Conservation (phyloP, 2,113 vertebrate species). For the Caracal caracal region DNA sequence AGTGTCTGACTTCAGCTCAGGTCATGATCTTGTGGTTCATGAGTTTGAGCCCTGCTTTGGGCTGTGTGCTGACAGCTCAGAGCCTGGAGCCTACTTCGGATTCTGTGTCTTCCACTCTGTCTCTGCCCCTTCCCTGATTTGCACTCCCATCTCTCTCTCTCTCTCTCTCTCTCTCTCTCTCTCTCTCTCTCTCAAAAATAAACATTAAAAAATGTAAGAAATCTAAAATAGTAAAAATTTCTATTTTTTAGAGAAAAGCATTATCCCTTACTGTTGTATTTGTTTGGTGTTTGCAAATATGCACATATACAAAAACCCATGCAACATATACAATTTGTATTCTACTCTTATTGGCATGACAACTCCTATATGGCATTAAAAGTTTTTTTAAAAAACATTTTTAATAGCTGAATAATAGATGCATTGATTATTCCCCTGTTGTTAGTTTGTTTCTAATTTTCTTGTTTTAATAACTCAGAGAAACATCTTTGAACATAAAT, state of each 20-base stretch:
- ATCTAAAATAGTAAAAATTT: neutral
- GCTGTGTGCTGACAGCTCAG: too few species aligned
- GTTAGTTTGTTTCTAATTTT: slow-evolving; percentile 15
- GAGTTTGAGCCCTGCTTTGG: too few species aligned
- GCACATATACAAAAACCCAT: neutral
- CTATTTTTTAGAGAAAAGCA: neutral
- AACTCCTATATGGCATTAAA: neutral
- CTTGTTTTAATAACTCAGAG: slow-evolving; percentile 6
- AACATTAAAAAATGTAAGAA: neutral
- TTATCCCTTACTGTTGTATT: neutral
- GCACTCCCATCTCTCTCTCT: too few species aligned
- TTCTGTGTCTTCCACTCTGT: too few species aligned
- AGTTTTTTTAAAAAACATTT: slow-evolving; percentile 1
- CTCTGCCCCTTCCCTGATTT: too few species aligned
- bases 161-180: too few species aligned
- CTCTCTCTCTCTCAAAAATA: too few species aligned
- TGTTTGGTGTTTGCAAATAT: neutral
- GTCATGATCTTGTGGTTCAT: too few species aligned
- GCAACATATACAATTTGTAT: neutral
- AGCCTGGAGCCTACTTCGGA: too few species aligned
- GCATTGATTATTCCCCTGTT: neutral
- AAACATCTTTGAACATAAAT: neutral
- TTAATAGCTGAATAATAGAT: neutral
- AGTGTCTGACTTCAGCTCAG: too few species aligned
- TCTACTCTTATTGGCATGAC: neutral